These are phyloP conservation scores for Festucalex cinctus DNA, from an alignment of 2,113 vertebrate genomes.

Conservation along the genomic window DNA sequence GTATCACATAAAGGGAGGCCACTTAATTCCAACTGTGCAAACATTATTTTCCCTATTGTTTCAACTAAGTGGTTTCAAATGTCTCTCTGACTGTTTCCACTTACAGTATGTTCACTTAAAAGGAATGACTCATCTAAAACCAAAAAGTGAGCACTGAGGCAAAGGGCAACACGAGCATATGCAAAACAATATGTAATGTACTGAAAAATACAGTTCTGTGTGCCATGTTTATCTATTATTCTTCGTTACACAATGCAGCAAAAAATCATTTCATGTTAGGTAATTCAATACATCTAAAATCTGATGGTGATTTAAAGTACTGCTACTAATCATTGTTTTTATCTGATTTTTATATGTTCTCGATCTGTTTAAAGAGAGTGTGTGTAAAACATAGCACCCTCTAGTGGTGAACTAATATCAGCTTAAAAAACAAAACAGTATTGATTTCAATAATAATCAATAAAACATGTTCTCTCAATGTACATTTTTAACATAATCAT, in stretches of 20 bases:
- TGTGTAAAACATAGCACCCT: too few species aligned
- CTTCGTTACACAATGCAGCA: too few species aligned
- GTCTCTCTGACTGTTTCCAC: slow-evolving; percentile 56
- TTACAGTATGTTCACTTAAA: slow-evolving; percentile 52
- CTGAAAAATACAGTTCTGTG: neutral
- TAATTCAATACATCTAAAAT: too few species aligned
- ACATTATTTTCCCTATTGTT: slow-evolving; percentile 58
- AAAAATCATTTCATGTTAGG: too few species aligned
- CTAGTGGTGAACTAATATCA: too few species aligned
- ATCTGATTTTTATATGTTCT: neutral
- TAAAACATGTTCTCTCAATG: too few species aligned
- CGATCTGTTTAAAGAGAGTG: neutral
- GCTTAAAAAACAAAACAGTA: too few species aligned
- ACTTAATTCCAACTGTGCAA: slow-evolving; percentile 57
- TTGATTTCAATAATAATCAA: too few species aligned
- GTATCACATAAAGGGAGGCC: slow-evolving; percentile 46
- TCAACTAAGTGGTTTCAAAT: slow-evolving; percentile 66
- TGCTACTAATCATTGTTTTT: neutral
- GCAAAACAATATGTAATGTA: neutral
- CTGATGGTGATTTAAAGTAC: too few species aligned
- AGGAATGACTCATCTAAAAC: slow-evolving; percentile 58
- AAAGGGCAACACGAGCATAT: neutral
- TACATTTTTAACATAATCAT: too few species aligned
- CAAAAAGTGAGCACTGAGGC: neutral
- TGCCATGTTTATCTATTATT: neutral